Conservation (phyloP, 2,113 vertebrate species). For the Barnardius zonarius region DNA sequence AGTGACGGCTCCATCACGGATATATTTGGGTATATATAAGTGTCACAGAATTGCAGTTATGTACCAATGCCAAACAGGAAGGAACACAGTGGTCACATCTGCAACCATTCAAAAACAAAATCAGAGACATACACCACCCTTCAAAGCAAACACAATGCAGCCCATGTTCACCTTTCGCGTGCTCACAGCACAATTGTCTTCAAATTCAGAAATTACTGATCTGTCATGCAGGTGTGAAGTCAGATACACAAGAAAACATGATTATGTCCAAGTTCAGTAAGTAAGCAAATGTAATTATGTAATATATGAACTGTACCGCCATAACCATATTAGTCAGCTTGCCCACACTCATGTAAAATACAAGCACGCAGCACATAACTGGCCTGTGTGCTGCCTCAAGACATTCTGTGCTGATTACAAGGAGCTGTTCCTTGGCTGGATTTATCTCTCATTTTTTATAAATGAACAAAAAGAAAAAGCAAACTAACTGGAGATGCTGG, state of each 20-base stretch:
- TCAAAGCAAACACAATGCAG: not conserved
- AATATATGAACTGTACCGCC: not conserved
- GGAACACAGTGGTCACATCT: not conserved
- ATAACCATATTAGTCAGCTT: not conserved
- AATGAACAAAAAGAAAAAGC: not conserved
- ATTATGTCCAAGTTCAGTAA: not conserved
- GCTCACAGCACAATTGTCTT: not conserved
- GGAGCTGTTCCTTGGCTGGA: not conserved
- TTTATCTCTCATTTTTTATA: not conserved
- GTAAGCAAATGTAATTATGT: not conserved
- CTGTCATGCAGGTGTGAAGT: not conserved
- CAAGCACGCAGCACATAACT: not conserved
- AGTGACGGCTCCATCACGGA: not conserved
- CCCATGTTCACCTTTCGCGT: not conserved
- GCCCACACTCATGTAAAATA: not conserved
- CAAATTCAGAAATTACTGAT: not conserved
- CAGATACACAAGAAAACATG: not conserved
- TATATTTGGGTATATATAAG: not conserved
- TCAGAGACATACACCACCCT: not conserved
- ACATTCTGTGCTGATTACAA: not conserved
- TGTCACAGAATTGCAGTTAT: not conserved
- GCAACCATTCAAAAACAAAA: not conserved
- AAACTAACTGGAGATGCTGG: not conserved
- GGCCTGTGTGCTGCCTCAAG: rapidly evolving
- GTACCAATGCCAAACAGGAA: not conserved